Percentiles rank a stretch among this genome's conserved stretches.
phyloP scores from a whole-genome alignment of 2,113 vertebrate species.

The Acanthochromis polyacanthus region DNA sequence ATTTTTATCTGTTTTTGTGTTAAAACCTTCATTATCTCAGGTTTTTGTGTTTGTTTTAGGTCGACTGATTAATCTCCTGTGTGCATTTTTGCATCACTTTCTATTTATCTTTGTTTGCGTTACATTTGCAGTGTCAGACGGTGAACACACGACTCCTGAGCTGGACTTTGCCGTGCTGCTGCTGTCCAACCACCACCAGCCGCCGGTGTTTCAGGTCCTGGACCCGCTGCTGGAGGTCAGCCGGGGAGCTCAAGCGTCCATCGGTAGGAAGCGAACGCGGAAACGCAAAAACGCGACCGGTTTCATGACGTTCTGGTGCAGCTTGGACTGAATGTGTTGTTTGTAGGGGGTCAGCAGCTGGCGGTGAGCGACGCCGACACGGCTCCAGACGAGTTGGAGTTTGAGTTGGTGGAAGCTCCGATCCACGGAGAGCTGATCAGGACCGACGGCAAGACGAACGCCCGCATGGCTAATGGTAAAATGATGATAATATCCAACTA shows the following conservation, averaged over 20 bases:
- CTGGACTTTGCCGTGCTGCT: conserved; percentile 92
- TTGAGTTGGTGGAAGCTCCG: conserved; percentile 92
- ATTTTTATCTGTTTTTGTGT: too few species aligned
- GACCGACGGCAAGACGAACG: conserved; percentile 70
- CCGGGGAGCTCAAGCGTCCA: conserved; percentile 86
- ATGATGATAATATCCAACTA: neutral
- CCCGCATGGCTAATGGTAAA: conserved; percentile 87
- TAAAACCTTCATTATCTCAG: too few species aligned
- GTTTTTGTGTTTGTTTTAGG: too few species aligned
- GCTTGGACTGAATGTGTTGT: neutral
- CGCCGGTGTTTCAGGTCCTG: conserved; percentile 88
- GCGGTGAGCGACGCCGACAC: conserved; percentile 86
- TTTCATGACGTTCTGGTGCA: too few species aligned
- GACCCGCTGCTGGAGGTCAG: conserved; percentile 90
- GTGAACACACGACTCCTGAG: conserved; percentile 90
- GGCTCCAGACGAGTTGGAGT: conserved; percentile 89
- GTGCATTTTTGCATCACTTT: neutral
- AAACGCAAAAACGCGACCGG: too few species aligned
- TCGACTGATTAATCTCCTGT: neutral
- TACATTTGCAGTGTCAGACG: conserved; percentile 89
- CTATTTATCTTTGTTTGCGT: conserved; percentile 7
- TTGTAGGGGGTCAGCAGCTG: conserved; percentile 87
- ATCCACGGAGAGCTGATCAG: conserved; percentile 87
- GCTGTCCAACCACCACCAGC: conserved; percentile 86
- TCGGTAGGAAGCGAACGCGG: conserved; percentile 85